Evolutionary conservation across 1,140 invertebrate species (phyloP).

Genomic region (Drosophila carrolli): DNA sequence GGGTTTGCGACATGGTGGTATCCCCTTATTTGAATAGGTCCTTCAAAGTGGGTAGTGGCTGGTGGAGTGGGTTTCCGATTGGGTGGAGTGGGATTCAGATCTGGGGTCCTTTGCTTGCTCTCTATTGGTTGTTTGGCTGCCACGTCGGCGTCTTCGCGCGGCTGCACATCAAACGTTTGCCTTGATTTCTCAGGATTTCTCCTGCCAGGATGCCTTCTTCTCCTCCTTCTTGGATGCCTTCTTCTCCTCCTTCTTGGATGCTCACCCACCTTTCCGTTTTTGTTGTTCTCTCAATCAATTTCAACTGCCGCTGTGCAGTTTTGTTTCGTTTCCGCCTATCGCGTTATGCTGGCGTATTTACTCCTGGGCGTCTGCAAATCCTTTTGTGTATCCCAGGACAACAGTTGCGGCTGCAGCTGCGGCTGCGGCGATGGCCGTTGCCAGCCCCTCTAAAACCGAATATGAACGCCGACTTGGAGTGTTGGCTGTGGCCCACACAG

Average conservation of each 20-base stretch:
- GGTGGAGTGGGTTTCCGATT: conserved; percentile 3
- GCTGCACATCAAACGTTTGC: conserved; percentile 57
- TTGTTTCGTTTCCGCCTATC: conserved; percentile 33
- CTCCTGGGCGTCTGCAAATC: conserved; percentile 62
- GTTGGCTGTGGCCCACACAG: conserved; percentile 26
- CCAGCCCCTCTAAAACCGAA: conserved; percentile 50
- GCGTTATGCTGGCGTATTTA: conserved; percentile 17
- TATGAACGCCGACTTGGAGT: conserved; percentile 59
- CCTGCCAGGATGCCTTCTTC: background rate
- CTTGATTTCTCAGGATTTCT: conserved; percentile 41
- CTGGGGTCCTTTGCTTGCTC: conserved; percentile 27
- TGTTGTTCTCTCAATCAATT: conserved; percentile 75
- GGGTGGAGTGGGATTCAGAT: background rate
- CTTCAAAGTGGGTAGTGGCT: conserved; percentile 19
- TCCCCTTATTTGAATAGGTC: conserved; percentile 33
- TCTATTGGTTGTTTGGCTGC: conserved; percentile 34
- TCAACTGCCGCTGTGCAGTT: conserved; percentile 57
- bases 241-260: conserved; percentile 5
- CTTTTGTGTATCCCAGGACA: conserved; percentile 76
- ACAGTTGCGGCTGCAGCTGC: conserved; percentile 59
- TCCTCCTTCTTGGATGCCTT: background rate
- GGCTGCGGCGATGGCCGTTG: conserved; percentile 34
- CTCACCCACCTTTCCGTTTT: conserved; percentile 41
- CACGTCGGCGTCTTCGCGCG: conserved; percentile 31
- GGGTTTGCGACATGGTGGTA: conserved; percentile 28